Evolutionary conservation across 2,888 invertebrate species (phyloP).

Genomic region (Himalopsyche anomala): DNA sequence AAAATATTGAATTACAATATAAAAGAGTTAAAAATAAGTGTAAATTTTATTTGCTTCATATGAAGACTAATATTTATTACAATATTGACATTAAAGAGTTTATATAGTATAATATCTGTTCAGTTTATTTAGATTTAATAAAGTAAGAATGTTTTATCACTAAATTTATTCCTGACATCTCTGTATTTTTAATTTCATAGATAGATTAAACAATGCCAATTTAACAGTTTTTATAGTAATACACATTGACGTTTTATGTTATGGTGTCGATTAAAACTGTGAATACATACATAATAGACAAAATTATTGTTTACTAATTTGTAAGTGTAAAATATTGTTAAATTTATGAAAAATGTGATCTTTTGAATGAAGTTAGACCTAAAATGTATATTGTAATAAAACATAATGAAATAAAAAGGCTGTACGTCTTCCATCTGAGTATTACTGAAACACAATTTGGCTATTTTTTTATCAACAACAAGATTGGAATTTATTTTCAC

Average conservation of each 20-base stretch:
- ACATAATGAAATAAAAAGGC: conserved; percentile 40
- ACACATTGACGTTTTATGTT: conserved; percentile 1
- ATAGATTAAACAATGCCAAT: conserved; percentile 13
- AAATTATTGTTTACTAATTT: conserved; percentile 23
- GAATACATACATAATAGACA: conserved; percentile 14
- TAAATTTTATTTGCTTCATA: conserved; percentile 32
- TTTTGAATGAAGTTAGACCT: conserved; percentile 40
- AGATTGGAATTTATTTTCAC: no score
- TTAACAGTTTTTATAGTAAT: not conserved
- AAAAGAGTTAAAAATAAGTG: conserved; percentile 28
- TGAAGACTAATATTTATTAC: conserved; percentile 12
- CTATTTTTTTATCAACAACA: no score
- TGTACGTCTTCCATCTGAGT: conserved; percentile 41
- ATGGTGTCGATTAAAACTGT: not conserved
- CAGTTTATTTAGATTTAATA: conserved; percentile 24
- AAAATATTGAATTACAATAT: conserved; percentile 27
- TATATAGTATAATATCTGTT: not conserved
- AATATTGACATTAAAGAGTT: conserved; percentile 2
- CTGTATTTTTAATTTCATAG: conserved; percentile 17
- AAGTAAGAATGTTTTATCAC: not conserved
- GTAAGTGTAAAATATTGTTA: conserved; percentile 43
- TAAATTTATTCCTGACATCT: conserved; percentile 4
- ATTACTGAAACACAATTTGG: conserved; percentile 16
- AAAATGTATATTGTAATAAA: conserved; percentile 43
- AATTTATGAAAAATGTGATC: conserved; percentile 42